Evolutionary conservation across 2,113 vertebrate genomes (phyloP), one percentile per base, ranked within the genome.

Genomic region (Brachyhypopomus gauderio): DNA sequence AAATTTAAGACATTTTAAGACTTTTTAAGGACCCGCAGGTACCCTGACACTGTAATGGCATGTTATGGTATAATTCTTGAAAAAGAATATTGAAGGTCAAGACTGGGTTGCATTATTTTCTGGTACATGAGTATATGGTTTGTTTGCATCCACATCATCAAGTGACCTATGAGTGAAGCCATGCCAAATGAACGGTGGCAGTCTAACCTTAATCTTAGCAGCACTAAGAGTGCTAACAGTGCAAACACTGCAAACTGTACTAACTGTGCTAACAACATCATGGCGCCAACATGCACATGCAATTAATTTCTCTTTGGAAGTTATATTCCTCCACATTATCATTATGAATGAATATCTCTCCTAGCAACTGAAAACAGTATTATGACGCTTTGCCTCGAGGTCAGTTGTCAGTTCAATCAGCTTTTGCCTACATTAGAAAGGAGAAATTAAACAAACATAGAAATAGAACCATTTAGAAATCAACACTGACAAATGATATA

Each of bases 161-260:
- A 19, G 14, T 14, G 30, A 81, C 20, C 19, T 19, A 58, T 58
- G n/a, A 78, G 45, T 36, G 56, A 72, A 20, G 25, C 20, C 55
- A 19, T 38, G 60, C 27, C 60, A 74, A 60, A 19, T 27, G 58
- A 74, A 55, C 27, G 38, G 60, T 14, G 64, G 74, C 45, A 48
- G 56, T 74, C 75, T 75, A 67, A 75, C 58, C 36, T 81, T 75
- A 56, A 73, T 62, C 58, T 64, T 23, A 73, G 9, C 41, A 45
- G 41, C 41, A 11, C 41, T 45, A 45, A 45, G 9, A 45, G 41
- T 45, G 41, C 27, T 73, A 36, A 9, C 38, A 52, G 17, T 72
- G 20, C 9, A 36, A 80, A 73, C 23, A 30, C 30, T 45, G 41
- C 27, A 63, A 36, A 9, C 38, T 34, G 17, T 63, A 12, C 9